Evolutionary conservation across 2,113 vertebrate species (phyloP).

Genomic region (Cromileptes altivelis): DNA sequence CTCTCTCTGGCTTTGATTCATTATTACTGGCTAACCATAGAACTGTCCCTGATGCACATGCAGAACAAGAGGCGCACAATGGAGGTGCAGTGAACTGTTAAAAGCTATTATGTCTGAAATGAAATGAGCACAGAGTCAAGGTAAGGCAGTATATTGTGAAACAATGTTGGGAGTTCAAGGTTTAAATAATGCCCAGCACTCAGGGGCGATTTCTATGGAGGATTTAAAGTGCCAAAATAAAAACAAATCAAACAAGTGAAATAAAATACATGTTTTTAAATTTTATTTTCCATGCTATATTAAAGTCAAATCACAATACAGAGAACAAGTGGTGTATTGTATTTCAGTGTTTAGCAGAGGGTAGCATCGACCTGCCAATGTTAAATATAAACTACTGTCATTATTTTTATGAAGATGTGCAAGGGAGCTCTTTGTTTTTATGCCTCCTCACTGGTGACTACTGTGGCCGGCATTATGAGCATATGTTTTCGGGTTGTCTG

Average conservation of each 20-base stretch:
- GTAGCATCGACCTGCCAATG: background rate
- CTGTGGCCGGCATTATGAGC: too few relatives aligned
- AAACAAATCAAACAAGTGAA: background rate
- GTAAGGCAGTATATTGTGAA: slow-evolving; percentile 32
- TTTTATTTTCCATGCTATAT: background rate
- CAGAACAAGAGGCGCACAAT: slow-evolving; percentile 72
- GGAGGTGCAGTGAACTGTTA: slow-evolving; percentile 66
- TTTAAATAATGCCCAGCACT: slow-evolving; percentile 30
- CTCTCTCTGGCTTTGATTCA: slow-evolving; percentile 61
- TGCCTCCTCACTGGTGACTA: too few relatives aligned
- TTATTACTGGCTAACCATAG: slow-evolving; percentile 63
- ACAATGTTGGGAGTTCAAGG: slow-evolving; percentile 37
- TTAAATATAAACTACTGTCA: too few relatives aligned
- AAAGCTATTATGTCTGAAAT: slow-evolving; percentile 75
- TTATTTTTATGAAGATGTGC: background rate
- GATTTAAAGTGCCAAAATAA: background rate
- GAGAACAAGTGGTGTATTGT: background rate
- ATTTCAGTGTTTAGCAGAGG: background rate
- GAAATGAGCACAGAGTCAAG: slow-evolving; percentile 58
- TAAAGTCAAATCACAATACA: background rate
- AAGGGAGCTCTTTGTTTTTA: background rate
- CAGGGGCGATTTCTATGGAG: background rate
- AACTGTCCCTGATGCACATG: slow-evolving; percentile 61
- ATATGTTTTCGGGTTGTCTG: too few relatives aligned
- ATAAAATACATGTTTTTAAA: background rate